These are phyloP conservation scores for Archips xylosteana DNA, from an alignment of 2,888 invertebrate species.

Conservation along the genomic window DNA sequence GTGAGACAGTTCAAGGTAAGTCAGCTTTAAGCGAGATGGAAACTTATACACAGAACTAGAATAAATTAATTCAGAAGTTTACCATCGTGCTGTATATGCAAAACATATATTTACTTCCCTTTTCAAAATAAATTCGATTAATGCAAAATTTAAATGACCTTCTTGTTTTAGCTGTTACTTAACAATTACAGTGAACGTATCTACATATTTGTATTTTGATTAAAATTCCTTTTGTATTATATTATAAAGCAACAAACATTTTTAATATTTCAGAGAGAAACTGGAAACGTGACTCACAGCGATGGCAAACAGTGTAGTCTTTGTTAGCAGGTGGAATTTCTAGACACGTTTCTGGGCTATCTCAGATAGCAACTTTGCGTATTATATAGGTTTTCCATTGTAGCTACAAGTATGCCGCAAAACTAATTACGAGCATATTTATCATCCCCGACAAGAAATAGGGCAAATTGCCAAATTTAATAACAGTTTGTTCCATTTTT, in stretches of 20 bases:
- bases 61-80: neutral
- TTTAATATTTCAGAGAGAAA: constrained; percentile 2
- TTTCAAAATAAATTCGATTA: no score
- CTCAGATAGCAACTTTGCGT: constrained; percentile 4
- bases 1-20: neutral
- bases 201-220: neutral
- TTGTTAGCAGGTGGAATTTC: constrained; percentile 59
- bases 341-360: constrained; percentile 54
- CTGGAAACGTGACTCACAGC: constrained; percentile 57
- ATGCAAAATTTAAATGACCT: no score
- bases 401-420: neutral
- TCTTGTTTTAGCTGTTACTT: neutral
- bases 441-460: neutral
- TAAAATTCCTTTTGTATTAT: neutral
- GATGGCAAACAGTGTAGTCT: constrained; percentile 59
- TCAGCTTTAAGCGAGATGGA: neutral
- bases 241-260: neutral
- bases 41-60: neutral
- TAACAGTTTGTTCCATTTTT: neutral
- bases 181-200: no score
- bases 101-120: neutral
- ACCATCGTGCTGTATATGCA: neutral
- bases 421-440: neutral
- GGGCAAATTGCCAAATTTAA: neutral
- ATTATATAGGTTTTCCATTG: neutral